Conservation (phyloP, 2,797 vertebrate species). For the Peromyscus aztecus region DNA sequence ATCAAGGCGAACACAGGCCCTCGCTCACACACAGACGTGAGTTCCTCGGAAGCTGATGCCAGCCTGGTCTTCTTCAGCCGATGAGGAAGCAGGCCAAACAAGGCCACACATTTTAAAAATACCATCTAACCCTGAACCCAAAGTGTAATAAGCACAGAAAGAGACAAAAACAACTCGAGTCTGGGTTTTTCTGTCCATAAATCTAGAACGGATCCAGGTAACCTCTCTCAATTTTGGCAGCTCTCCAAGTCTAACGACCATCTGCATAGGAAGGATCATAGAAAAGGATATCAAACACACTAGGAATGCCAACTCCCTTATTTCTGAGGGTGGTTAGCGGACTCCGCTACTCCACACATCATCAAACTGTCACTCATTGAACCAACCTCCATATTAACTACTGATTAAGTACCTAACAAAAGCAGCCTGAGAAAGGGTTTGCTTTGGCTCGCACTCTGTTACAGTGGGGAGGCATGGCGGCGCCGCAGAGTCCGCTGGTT, state of each 20-base stretch:
- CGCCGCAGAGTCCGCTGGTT: rapidly evolving
- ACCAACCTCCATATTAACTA: neutral
- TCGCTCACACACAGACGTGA: neutral
- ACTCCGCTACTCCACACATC: neutral
- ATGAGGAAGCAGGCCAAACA: neutral
- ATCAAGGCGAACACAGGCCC: neutral
- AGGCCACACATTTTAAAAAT: slow-evolving; percentile 50
- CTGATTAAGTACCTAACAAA: neutral
- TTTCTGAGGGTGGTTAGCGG: neutral
- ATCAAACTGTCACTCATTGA: neutral
- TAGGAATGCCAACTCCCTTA: neutral
- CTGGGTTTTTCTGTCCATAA: neutral
- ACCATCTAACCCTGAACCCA: slow-evolving; percentile 42
- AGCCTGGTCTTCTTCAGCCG: slow-evolving; percentile 53
- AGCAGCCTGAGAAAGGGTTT: neutral
- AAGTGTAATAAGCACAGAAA: slow-evolving; percentile 68
- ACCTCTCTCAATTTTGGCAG: neutral
- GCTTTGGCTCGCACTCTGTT: neutral
- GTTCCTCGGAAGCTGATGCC: slow-evolving; percentile 51
- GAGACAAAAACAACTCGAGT: slow-evolving; percentile 42
- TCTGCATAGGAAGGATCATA: neutral
- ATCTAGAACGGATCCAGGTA: neutral
- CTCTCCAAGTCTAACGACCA: neutral
- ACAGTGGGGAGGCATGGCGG: neutral
- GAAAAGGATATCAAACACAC: neutral